Evolutionary conservation across 2,113 vertebrate genomes (phyloP).

Genomic region (Aramus guarauna): DNA sequence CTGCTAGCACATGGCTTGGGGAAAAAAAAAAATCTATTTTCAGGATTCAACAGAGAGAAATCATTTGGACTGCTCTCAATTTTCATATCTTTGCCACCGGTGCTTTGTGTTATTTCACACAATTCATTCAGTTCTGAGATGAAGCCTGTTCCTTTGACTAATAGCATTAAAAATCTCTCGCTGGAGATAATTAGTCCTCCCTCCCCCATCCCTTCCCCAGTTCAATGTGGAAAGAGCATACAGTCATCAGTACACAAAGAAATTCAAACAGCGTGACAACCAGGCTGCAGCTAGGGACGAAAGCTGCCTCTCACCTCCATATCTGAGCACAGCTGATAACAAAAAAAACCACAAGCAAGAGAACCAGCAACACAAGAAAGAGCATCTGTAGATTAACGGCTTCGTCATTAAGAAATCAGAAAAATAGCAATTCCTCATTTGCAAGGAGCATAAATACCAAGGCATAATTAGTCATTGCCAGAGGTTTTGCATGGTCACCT

Average conservation of each 20-base stretch:
- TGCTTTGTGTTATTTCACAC: neutral
- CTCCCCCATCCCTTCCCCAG: neutral
- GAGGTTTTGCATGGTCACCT: neutral
- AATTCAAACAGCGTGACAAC: neutral
- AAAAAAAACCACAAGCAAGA: neutral
- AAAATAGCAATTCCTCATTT: neutral
- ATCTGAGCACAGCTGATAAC: neutral
- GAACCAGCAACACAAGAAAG: neutral
- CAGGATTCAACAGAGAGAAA: neutral
- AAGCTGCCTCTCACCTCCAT: neutral
- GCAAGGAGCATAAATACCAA: neutral
- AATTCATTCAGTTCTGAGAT: neutral
- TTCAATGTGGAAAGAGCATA: neutral
- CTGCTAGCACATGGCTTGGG: neutral
- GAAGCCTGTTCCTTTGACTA: neutral
- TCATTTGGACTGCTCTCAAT: neutral
- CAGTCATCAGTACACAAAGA: slow-evolving; percentile 12
- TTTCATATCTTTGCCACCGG: neutral
- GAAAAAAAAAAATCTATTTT: neutral
- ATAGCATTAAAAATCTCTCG: neutral
- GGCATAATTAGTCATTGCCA: rapidly evolving
- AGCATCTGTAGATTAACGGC: neutral
- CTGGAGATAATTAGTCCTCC: neutral
- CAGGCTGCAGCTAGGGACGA: neutral
- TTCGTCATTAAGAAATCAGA: neutral